Evolutionary conservation across 2,113 vertebrate species (phyloP), one percentile per base, ranked within the genome.

Genomic region (Mormoops blainvillei): DNA sequence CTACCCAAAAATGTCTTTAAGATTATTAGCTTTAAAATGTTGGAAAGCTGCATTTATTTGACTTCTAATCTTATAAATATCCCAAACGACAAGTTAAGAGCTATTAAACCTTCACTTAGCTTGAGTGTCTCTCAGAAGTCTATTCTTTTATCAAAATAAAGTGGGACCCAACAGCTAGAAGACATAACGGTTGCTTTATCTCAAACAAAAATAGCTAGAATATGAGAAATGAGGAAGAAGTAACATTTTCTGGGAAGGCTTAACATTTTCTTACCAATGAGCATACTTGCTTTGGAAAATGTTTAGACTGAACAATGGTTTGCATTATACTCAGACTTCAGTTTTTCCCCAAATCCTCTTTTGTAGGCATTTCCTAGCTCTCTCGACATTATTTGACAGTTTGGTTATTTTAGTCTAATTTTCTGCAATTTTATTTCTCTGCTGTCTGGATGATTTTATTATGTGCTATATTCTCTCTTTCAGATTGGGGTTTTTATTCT

Each of bases 111-210:
- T 76, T 94, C 50, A 94, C 36, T 97, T 61, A 0, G 14, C 92
- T 70, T 89, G 15, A 85, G 92, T 95, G 92, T 89, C 88, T 96
- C 87, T 97, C 70, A 77, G 38, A 92, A 93, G 74, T 90, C 26
- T 95, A 96, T 20, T 48, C 7, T 77, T 95, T 63, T 89, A 94
- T 96, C 73, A 87, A 61, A 94, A 24, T 78, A 96, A 84, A 87
- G 96, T 11, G 19, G 67, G 68, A 43, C 65, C 91, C 41, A 85
- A 70, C 85, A 97, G 83, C 26, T 97, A 38, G 95, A 83, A 98
- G 92, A 94, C 89, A 78, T 86, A 91, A 95, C 80, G 88, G 93
- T 98, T 98, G 74, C 96, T 98, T 98, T 97, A 97, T 81, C 58
- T 82, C 85, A 33, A 89, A 26, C 65, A 96, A 98, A 89, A 93